Evolutionary conservation across 2,797 vertebrate species (phyloP).

Genomic region (Macrochelys suwanniensis): DNA sequence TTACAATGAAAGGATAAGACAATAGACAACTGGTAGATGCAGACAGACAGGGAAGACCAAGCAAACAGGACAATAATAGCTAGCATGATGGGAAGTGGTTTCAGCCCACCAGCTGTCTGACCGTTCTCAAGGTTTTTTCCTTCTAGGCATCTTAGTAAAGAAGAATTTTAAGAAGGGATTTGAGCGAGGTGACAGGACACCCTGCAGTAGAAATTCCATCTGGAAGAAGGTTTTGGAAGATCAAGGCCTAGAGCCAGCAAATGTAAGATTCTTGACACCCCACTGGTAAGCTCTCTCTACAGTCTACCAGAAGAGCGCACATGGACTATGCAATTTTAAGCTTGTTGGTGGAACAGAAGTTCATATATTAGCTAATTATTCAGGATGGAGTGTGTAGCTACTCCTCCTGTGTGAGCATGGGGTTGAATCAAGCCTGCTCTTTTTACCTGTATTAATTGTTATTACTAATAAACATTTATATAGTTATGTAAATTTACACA

Average conservation of each 20-base stretch:
- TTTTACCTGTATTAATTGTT: not conserved
- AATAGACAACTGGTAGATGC: not conserved
- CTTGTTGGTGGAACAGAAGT: not conserved
- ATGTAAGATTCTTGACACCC: not conserved
- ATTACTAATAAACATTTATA: constrained; percentile 49
- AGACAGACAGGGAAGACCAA: not conserved
- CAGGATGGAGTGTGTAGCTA: not conserved
- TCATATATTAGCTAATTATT: constrained; percentile 21
- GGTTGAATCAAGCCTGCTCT: constrained; percentile 22
- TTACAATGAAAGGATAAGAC: not conserved
- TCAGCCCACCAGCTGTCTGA: not conserved
- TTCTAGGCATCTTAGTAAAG: not conserved
- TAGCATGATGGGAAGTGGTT: accelerated
- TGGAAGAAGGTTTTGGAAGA: not conserved
- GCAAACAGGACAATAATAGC: not conserved
- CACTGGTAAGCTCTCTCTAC: not conserved
- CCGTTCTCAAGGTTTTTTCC: not conserved
- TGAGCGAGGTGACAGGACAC: not conserved
- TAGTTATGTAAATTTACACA: not conserved
- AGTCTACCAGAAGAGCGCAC: constrained; percentile 10
- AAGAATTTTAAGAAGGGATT: not conserved
- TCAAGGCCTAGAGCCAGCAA: not conserved
- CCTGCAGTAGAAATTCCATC: not conserved
- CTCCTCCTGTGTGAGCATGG: constrained; percentile 1
- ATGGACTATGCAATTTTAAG: constrained; percentile 53